Evolutionary conservation across 2,888 invertebrate species (phyloP), one percentile per base, ranked within the genome.

Genomic region (Rhamphomyia laevipes): DNA sequence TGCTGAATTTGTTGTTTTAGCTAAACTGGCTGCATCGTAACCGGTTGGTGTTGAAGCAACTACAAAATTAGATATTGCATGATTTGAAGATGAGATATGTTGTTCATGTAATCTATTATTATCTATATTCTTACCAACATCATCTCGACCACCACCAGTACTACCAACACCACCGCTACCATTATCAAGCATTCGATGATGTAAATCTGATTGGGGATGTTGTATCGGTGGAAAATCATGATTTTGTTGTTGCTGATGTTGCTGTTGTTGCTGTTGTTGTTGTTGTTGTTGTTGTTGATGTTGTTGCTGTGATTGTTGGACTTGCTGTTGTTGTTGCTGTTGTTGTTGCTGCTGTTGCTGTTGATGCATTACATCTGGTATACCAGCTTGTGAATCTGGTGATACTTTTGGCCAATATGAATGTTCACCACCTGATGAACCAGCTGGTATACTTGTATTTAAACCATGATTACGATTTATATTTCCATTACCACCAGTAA

Each of bases 401-500:
- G 86, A 86, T 52, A 89, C 86, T 67, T 89, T 90, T 9, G 89
- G 87, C 90, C 89, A 89, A 68, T 87, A 87, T 1, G 82, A 81
- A 59, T 84, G 83, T 44, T 85, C 84, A 23, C 27, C 15, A 42
- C 15, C 15, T 0, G 46, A 30, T 3, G 50, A 37, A 7, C 13
- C 43, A 13, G 49, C 35, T 33, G 53, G 47, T 42, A 48, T 48
- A 42, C 47, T 44, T 18, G 56, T 48, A 45, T 53, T 55, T 47
- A 57, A 44, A 48, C 53, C 53, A 18, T 58, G 49, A 46, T 58
- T 59, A 46, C 59, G 45, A 52, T 58, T 58, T 44, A 58, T 54
- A 49, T 57, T 58, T 4, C 54, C 47, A 2, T 47, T 49, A 2
- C 55, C 44, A 46, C 51, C 44, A 42, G 51, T 47, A 9, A 46